Conservation (phyloP, 2,113 vertebrate species). For the Callaeas wilsoni region DNA sequence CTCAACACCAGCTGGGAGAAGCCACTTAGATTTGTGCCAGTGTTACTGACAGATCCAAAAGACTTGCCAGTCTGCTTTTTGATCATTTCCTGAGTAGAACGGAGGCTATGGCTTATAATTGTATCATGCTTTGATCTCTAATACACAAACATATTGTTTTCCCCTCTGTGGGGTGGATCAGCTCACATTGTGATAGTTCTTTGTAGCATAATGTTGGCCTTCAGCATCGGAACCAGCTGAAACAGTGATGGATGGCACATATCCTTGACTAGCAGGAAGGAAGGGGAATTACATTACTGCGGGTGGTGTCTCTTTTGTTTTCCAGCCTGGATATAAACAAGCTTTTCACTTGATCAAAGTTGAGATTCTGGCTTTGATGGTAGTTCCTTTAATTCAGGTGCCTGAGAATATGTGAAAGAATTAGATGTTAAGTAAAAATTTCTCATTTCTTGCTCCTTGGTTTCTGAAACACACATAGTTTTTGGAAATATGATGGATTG, state of each 20-base stretch:
- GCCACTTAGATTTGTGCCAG: background rate
- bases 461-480: background rate
- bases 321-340: background rate
- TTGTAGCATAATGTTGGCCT: background rate
- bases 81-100: background rate
- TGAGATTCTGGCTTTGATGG: background rate
- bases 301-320: background rate
- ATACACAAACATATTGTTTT: background rate
- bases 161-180: background rate
- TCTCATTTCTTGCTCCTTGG: background rate
- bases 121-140: background rate
- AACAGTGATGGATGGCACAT: rapidly evolving
- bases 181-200: background rate
- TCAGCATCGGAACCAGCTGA: background rate
- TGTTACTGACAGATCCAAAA: background rate
- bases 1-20: background rate
- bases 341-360: background rate
- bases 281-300: background rate
- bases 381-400: background rate
- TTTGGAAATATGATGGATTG: background rate
- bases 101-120: background rate
- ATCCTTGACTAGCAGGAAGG: background rate
- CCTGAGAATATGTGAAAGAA: background rate
- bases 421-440: background rate
- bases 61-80: background rate